phyloP scores from a whole-genome alignment of 2,888 invertebrate genomes.

The Cataglyphis cursor region DNA sequence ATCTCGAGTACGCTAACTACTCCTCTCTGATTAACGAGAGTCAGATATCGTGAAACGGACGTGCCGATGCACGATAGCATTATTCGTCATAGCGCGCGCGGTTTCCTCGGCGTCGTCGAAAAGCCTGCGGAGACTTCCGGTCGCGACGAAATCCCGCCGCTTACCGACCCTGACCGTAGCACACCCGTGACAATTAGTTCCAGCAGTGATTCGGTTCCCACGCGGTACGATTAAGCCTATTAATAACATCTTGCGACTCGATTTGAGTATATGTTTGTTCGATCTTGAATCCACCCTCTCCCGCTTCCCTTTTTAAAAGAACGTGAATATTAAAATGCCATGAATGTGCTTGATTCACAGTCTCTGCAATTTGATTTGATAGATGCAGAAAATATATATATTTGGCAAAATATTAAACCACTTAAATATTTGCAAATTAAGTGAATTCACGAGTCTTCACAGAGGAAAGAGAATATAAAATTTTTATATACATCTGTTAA shows the following conservation, averaged over 20 bases:
- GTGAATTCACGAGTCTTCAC: background rate
- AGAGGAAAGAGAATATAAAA: background rate
- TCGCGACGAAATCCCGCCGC: constrained; percentile 60
- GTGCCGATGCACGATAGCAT: constrained; percentile 54
- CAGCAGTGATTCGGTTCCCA: constrained; percentile 68
- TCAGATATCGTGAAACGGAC: constrained; percentile 50
- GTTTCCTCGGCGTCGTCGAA: constrained; percentile 55
- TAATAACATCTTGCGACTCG: constrained; percentile 49
- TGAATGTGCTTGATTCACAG: too few species aligned
- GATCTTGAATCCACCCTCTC: background rate
- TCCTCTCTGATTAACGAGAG: constrained; percentile 25
- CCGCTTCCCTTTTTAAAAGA: background rate
- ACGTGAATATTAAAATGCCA: background rate
- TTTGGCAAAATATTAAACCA: background rate
- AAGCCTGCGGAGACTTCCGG: constrained; percentile 63
- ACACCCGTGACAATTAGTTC: constrained; percentile 67
- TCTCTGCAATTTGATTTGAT: background rate
- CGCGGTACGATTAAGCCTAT: constrained; percentile 62
- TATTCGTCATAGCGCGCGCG: constrained; percentile 57
- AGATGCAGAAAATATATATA: background rate
- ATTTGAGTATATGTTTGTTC: constrained; percentile 22
- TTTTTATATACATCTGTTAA: background rate
- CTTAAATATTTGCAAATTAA: background rate
- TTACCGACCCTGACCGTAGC: constrained; percentile 62
- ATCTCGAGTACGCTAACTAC: constrained; percentile 13